A percentile compares a stretch with the other conserved stretches of the same genome.
Evolutionary conservation across 2,797 vertebrate genomes (phyloP).

Genomic region (Sarcoramphus papa): DNA sequence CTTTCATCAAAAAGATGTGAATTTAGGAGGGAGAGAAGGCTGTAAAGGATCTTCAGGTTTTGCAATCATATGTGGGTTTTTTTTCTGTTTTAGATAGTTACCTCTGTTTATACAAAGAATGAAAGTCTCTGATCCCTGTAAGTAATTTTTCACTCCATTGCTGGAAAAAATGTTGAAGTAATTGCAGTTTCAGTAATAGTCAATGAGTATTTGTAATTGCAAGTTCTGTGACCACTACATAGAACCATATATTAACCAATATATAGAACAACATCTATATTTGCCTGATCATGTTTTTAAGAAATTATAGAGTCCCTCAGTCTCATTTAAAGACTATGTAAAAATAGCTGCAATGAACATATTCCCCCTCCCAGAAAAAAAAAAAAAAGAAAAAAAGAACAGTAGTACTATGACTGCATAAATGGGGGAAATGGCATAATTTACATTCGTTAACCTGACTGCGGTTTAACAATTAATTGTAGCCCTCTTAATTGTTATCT

Average conservation of each 20-base stretch:
- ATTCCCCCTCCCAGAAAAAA: too few relatives aligned
- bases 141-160: not conserved
- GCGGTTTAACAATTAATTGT: not conserved
- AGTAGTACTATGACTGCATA: not conserved
- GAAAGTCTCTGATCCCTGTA: not conserved
- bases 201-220: not conserved
- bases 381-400: not conserved
- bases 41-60: not conserved
- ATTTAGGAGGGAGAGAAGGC: not conserved
- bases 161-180: not conserved
- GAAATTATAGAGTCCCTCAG: not conserved
- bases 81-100: not conserved
- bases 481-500: not conserved
- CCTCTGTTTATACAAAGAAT: not conserved
- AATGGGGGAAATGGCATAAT: not conserved
- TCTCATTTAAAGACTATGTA: not conserved
- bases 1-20: not conserved
- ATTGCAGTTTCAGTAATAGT: not conserved
- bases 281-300: not conserved
- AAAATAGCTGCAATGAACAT: not conserved
- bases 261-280: not conserved
- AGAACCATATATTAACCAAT: not conserved
- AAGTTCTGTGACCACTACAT: not conserved
- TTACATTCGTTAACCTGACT: not conserved
- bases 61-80: rapidly evolving